Evolutionary conservation across 2,113 vertebrate species (phyloP).

Genomic region (Channa argus): DNA sequence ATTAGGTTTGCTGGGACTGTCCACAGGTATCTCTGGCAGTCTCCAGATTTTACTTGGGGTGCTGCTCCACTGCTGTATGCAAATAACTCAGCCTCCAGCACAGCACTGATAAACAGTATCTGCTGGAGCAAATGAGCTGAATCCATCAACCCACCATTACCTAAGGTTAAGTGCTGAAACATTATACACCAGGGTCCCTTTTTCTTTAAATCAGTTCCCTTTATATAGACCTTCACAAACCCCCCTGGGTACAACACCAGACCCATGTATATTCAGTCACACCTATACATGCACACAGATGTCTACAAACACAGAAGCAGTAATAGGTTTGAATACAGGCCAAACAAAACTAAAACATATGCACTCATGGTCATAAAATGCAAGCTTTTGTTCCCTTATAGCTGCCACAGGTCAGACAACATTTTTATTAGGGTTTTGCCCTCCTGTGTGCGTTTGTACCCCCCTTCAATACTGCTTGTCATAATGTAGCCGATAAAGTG

Average conservation of each 20-base stretch:
- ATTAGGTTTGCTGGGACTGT: slow-evolving; percentile 1
- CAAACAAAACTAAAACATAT: slow-evolving; percentile 28
- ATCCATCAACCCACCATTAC: slow-evolving; percentile 63
- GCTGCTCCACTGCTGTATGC: slow-evolving; percentile 14
- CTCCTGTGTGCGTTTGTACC: slow-evolving; percentile 4
- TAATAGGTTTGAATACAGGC: slow-evolving; percentile 10
- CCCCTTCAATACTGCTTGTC: slow-evolving; percentile 51
- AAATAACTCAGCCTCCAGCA: slow-evolving; percentile 45
- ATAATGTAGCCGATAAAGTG: slow-evolving; percentile 71
- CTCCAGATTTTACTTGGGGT: background rate
- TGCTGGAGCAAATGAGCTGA: slow-evolving; percentile 50
- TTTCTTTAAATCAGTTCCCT: slow-evolving; percentile 57
- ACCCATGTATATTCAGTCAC: slow-evolving; percentile 34
- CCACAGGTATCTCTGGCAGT: background rate
- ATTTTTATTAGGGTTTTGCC: slow-evolving; percentile 33
- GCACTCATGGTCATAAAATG: slow-evolving; percentile 28
- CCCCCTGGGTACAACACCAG: slow-evolving; percentile 37
- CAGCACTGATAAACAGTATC: slow-evolving; percentile 52
- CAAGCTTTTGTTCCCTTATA: slow-evolving; percentile 24
- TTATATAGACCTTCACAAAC: slow-evolving; percentile 51
- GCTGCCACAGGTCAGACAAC: slow-evolving; percentile 34
- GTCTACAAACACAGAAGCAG: slow-evolving; percentile 4
- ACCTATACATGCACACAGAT: slow-evolving; percentile 18
- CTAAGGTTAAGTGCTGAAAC: slow-evolving; percentile 64
- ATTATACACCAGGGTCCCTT: slow-evolving; percentile 55